Conservation (phyloP, 2,113 vertebrate species). For the Pachypanchax playfairii region DNA sequence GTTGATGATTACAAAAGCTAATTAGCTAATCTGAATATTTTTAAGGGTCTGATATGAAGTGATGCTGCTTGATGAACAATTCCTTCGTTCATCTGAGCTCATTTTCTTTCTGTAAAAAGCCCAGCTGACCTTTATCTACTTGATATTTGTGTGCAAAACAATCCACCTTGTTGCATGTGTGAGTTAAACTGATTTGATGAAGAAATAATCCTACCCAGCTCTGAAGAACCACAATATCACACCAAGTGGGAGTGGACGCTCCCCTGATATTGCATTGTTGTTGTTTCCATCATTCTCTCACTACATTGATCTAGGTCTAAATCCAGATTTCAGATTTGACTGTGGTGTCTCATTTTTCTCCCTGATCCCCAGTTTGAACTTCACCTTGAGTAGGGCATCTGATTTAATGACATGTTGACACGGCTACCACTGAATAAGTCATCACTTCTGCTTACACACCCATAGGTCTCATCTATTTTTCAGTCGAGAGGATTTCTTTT, state of each 20-base stretch:
- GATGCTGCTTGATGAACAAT: constrained; percentile 1
- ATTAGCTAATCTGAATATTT: not conserved
- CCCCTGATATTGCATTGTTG: constrained; percentile 50
- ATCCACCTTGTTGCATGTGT: constrained; percentile 35
- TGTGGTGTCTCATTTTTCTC: constrained; percentile 18
- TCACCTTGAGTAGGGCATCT: constrained; percentile 45
- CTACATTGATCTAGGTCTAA: constrained; percentile 28
- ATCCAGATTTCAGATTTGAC: constrained; percentile 39
- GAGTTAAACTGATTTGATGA: constrained; percentile 53
- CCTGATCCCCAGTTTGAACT: constrained; percentile 25
- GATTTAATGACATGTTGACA: constrained; percentile 71
- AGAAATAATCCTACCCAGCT: constrained; percentile 28
- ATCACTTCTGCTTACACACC: constrained; percentile 67
- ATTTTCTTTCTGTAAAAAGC: not conserved
- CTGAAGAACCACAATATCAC: constrained; percentile 14
- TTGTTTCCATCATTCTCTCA: constrained; percentile 39
- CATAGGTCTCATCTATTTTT: constrained; percentile 78
- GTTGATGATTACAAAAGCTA: too few species aligned
- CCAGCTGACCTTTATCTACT: constrained; percentile 32
- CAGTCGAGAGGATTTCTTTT: constrained; percentile 63
- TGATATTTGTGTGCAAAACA: constrained; percentile 28
- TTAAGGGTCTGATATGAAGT: not conserved
- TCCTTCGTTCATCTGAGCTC: not conserved
- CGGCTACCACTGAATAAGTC: constrained; percentile 74
- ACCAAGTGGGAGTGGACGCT: constrained; percentile 60